Conservation (phyloP, 2,113 vertebrate genomes). For the Fulmarus glacialis region DNA sequence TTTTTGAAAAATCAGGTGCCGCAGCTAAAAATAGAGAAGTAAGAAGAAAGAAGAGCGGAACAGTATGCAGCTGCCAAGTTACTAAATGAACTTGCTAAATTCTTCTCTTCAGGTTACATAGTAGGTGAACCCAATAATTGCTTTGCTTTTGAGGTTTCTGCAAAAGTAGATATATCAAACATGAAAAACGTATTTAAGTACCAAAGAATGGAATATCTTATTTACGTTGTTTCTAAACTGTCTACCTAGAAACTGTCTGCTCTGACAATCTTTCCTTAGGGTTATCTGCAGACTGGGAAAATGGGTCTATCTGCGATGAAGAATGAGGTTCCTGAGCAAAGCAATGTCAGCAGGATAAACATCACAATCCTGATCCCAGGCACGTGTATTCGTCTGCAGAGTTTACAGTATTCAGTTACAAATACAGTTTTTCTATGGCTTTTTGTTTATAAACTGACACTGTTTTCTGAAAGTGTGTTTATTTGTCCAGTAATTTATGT, state of each 20-base stretch:
- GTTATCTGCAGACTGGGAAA: not conserved
- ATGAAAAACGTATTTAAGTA: not conserved
- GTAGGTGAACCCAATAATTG: not conserved
- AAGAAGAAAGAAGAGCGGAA: not conserved
- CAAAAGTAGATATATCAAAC: not conserved
- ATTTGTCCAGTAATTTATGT: not conserved
- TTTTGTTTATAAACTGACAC: not conserved
- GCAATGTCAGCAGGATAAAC: not conserved
- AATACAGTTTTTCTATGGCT: not conserved
- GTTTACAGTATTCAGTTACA: not conserved
- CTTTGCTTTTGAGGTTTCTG: not conserved
- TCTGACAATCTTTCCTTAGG: not conserved
- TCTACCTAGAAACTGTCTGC: too few species aligned
- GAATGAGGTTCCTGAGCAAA: not conserved
- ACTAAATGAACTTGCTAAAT: not conserved
- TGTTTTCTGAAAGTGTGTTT: not conserved
- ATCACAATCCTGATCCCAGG: not conserved
- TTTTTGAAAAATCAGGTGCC: slow-evolving; percentile 85
- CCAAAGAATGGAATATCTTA: not conserved
- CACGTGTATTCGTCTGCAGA: not conserved
- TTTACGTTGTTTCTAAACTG: not conserved
- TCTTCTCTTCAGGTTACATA: not conserved
- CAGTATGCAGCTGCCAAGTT: not conserved
- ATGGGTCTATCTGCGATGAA: accelerated
- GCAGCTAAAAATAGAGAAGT: slow-evolving; percentile 74